Percentiles rank a stretch among this genome's conserved stretches.
These are phyloP conservation scores for Bombus sylvicola DNA, from an alignment of 1,140 invertebrate species.

Conservation along the genomic window DNA sequence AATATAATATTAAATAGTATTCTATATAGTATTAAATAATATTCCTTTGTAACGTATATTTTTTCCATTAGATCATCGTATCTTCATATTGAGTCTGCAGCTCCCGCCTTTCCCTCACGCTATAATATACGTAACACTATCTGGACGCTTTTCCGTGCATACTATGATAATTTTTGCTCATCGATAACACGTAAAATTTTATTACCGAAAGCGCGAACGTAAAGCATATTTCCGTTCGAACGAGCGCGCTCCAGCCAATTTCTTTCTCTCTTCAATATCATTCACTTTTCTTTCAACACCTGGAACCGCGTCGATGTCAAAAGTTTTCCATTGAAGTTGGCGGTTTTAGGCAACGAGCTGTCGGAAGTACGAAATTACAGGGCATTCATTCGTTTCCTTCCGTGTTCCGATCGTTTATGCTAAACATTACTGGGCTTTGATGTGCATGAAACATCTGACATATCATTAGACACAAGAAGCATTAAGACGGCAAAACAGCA, in stretches of 20 bases:
- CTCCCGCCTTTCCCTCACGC: too few relatives aligned
- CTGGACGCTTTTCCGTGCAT: too few relatives aligned
- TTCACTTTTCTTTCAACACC: neutral
- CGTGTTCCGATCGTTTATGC: neutral
- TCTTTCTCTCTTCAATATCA: neutral
- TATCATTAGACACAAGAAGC: neutral
- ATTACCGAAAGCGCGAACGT: neutral
- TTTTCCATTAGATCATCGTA: neutral
- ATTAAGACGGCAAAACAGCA: neutral
- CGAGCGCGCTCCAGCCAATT: neutral
- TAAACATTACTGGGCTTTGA: neutral
- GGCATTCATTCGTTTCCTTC: neutral
- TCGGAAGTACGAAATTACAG: constrained; percentile 48
- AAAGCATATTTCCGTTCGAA: neutral
- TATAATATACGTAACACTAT: neutral
- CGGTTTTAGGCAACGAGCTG: neutral
- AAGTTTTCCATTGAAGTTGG: neutral
- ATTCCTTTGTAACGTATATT: neutral
- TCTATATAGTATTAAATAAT: neutral
- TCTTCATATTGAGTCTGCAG: neutral
- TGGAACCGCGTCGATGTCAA: neutral
- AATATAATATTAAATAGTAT: neutral
- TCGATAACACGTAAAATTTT: neutral
- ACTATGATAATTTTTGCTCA: neutral
- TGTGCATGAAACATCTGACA: constrained; percentile 7